phyloP scores from a whole-genome alignment of 2,888 invertebrate genomes.

The Ennomos quercinarius region DNA sequence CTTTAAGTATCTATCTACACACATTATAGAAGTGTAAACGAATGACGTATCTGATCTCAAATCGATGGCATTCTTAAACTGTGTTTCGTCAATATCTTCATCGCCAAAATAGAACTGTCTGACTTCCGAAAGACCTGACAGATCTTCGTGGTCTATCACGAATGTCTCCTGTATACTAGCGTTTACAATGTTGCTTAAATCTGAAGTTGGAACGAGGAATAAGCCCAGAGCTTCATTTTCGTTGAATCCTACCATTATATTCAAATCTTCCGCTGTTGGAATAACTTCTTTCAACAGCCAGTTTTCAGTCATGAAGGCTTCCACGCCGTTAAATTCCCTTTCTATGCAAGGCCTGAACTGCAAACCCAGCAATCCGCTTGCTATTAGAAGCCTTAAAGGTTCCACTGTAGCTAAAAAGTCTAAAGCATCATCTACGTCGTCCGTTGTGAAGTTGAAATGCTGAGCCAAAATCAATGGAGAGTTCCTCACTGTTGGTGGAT shows the following conservation, averaged over 20 bases:
- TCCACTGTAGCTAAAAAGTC: constrained; percentile 43
- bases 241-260: constrained; percentile 49
- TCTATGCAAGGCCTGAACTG: constrained; percentile 51
- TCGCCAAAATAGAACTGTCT: constrained; percentile 50
- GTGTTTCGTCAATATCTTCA: constrained; percentile 33
- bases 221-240: constrained; percentile 40
- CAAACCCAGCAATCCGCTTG: constrained; percentile 33
- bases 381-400: constrained; percentile 43
- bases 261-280: constrained; percentile 41
- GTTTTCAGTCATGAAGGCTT: constrained; percentile 45
- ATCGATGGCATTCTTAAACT: constrained; percentile 38
- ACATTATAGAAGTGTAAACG: constrained; percentile 47
- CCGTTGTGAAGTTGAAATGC: constrained; percentile 44
- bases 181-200: constrained; percentile 37
- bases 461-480: constrained; percentile 47
- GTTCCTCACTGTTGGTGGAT: constrained; percentile 37
- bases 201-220: constrained; percentile 6
- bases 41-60: constrained; percentile 50
- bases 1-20: constrained; percentile 41
- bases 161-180: constrained; percentile 34
- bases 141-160: constrained; percentile 37
- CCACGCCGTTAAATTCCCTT: constrained; percentile 45
- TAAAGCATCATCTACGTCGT: constrained; percentile 48
- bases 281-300: constrained; percentile 41
- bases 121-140: constrained; percentile 33